Conservation (phyloP, 2,113 vertebrate genomes). For the Sinocyclocheilus anophthalmus region DNA sequence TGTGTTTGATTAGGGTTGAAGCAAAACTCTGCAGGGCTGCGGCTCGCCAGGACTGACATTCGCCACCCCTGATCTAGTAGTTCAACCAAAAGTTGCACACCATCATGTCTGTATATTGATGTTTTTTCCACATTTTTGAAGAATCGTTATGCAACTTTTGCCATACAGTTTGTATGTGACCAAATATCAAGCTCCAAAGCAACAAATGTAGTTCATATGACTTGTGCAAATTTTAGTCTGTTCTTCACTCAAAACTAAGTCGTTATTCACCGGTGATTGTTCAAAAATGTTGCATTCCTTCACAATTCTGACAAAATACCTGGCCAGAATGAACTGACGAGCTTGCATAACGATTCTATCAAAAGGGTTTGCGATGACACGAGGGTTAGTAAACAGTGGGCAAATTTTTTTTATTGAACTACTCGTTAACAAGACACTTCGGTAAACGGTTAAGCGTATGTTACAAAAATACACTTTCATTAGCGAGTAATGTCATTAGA, state of each 20-base stretch:
- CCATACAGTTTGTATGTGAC: no score
- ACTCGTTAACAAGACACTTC: neutral
- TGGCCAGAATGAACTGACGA: neutral
- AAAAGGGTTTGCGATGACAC: neutral
- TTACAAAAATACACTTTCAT: constrained; percentile 22
- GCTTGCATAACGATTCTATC: neutral
- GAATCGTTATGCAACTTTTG: neutral
- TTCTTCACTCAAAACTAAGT: no score
- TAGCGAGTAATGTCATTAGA: constrained; percentile 8
- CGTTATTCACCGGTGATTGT: neutral
- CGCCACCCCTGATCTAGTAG: no score
- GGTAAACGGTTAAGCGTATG: neutral
- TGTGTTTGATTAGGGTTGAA: no score
- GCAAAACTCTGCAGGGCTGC: no score
- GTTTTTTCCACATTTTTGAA: neutral
- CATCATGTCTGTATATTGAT: no score
- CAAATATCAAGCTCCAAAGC: neutral
- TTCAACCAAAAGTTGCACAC: neutral
- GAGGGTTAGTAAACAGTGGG: neutral
- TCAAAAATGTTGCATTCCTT: neutral
- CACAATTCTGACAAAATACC: neutral
- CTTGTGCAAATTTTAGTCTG: neutral
- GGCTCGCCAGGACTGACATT: no score
- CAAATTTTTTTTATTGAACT: neutral
- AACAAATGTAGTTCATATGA: neutral